Evolutionary conservation across 2,888 invertebrate genomes (phyloP).

Genomic region (Tridacna gigas): DNA sequence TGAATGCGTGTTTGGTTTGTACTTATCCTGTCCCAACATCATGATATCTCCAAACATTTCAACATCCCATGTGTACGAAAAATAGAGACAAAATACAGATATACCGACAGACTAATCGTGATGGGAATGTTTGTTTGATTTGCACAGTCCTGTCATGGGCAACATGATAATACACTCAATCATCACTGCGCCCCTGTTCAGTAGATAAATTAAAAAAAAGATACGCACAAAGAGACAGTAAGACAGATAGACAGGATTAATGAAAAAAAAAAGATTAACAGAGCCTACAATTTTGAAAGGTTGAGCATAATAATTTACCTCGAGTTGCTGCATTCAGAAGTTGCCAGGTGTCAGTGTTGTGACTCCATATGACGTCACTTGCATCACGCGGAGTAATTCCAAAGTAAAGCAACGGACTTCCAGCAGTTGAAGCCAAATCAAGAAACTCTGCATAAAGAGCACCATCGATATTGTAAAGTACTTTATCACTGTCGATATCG

Average conservation of each 20-base stretch:
- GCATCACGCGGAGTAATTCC: conserved; percentile 87
- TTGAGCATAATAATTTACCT: conserved; percentile 82
- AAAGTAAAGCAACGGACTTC: conserved; percentile 84
- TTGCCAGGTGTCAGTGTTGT: conserved; percentile 92
- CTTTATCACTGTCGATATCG: conserved; percentile 59
- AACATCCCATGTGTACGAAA: too few relatives aligned
- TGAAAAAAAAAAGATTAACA: too few relatives aligned
- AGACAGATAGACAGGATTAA: too few relatives aligned
- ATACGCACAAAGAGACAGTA: too few relatives aligned
- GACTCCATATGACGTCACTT: conserved; percentile 92
- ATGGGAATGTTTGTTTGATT: too few relatives aligned
- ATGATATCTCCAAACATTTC: conserved; percentile 95
- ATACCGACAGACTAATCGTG: too few relatives aligned
- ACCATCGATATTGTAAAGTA: conserved; percentile 68
- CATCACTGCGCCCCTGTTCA: too few relatives aligned
- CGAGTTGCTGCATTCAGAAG: conserved; percentile 88
- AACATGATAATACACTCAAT: too few relatives aligned
- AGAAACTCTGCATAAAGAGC: conserved; percentile 55
- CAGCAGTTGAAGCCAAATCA: conserved; percentile 63
- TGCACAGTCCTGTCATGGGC: too few relatives aligned
- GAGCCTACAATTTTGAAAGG: too few relatives aligned
- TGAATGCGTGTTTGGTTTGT: conserved; percentile 87
- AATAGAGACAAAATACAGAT: too few relatives aligned
- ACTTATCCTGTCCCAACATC: conserved; percentile 85
- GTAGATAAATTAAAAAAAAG: too few relatives aligned